Conservation (phyloP, 2,888 invertebrate genomes). For the Molorchus minor region DNA sequence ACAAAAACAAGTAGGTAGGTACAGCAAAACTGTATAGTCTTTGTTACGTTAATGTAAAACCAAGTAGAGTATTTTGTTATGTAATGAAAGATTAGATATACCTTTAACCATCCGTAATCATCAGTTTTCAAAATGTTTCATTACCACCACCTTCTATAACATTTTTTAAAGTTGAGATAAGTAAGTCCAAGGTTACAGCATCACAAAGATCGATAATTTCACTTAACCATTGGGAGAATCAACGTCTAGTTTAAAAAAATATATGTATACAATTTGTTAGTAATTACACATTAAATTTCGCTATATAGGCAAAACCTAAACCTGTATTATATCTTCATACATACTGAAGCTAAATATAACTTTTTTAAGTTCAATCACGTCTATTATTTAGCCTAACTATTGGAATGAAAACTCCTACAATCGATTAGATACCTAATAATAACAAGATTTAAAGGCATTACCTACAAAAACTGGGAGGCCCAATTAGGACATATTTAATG, state of each 20-base stretch:
- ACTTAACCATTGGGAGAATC: slow-evolving; percentile 11
- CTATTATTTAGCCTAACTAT: slow-evolving; percentile 4
- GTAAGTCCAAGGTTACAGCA: slow-evolving; percentile 55
- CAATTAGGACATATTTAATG: background rate
- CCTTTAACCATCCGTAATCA: too few species aligned
- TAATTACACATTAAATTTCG: too few species aligned
- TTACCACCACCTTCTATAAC: too few species aligned
- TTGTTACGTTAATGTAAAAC: too few species aligned
- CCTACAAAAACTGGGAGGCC: background rate
- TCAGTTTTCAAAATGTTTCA: too few species aligned
- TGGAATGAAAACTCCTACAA: background rate
- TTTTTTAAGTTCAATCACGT: background rate
- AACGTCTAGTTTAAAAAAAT: background rate
- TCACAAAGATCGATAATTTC: slow-evolving; percentile 35
- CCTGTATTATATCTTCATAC: background rate
- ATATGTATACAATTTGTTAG: slow-evolving; percentile 6
- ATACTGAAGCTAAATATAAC: slow-evolving; percentile 10
- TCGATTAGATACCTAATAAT: slow-evolving; percentile 5
- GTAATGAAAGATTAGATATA: too few species aligned
- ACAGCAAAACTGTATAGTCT: too few species aligned
- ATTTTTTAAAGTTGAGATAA: slow-evolving; percentile 19
- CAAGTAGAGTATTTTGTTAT: too few species aligned
- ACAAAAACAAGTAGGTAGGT: too few species aligned
- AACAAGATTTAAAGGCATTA: background rate
- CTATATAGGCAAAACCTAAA: background rate